Evolutionary conservation across 2,113 vertebrate species (phyloP).

Genomic region (Sceloporus tristichus): DNA sequence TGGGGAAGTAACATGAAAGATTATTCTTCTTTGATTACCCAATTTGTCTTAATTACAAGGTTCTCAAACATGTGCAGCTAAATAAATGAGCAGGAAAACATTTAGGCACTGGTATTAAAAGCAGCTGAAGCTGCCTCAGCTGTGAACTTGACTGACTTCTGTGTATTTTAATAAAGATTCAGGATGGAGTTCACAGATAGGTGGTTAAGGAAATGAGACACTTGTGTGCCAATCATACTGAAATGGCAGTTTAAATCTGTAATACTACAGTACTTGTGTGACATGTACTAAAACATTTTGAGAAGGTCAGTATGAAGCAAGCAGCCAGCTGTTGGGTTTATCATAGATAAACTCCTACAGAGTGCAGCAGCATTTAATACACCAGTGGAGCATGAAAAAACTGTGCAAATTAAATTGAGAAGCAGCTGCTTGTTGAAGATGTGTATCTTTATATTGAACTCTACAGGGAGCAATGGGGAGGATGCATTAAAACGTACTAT

Average conservation of each 20-base stretch:
- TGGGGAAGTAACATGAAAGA: conserved; percentile 77
- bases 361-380: conserved; percentile 91
- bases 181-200: conserved; percentile 59
- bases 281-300: conserved; percentile 75
- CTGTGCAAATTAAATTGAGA: conserved; percentile 94
- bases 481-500: conserved; percentile 73
- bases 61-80: conserved; percentile 73
- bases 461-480: conserved; percentile 59
- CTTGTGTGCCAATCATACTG: conserved; percentile 71
- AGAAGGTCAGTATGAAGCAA: conserved; percentile 88
- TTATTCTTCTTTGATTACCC: conserved; percentile 80
- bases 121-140: conserved; percentile 66
- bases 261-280: conserved; percentile 65
- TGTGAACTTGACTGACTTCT: conserved; percentile 68
- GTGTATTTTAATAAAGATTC: conserved; percentile 66
- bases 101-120: conserved; percentile 66
- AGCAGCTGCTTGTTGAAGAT: conserved; percentile 91
- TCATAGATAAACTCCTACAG: conserved; percentile 90
- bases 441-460: conserved; percentile 94
- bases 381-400: conserved; percentile 96
- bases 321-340: conserved; percentile 91
- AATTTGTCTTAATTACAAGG: conserved; percentile 79
- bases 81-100: conserved; percentile 73
- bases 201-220: conserved; percentile 64
- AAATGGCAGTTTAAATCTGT: conserved; percentile 74